A percentile compares a stretch with the other conserved stretches of the same genome.
These are phyloP conservation scores for Bibio marci DNA, from an alignment of 2,888 invertebrate species.

Conservation along the genomic window DNA sequence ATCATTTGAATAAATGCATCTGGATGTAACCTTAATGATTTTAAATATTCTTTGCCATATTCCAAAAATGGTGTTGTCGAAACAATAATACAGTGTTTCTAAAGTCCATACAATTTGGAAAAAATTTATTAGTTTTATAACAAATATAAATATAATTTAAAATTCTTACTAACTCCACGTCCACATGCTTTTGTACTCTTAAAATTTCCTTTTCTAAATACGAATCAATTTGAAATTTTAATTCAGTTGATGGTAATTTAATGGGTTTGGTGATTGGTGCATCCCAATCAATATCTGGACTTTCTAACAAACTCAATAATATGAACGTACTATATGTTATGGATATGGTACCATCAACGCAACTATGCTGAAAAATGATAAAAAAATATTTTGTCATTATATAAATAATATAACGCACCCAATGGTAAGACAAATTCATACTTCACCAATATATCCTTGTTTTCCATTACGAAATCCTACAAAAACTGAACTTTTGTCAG, in stretches of 20 bases:
- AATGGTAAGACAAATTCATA: constrained; percentile 17
- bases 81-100: constrained; percentile 24
- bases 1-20: constrained; percentile 42
- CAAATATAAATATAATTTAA: no score
- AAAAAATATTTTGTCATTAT: no score
- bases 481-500: constrained; percentile 35
- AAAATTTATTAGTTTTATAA: no score
- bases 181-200: constrained; percentile 17
- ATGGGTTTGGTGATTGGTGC: not conserved
- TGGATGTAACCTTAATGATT: constrained; percentile 35
- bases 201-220: constrained; percentile 26
- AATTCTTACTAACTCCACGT: not conserved
- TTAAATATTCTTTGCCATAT: constrained; percentile 36
- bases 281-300: constrained; percentile 24
- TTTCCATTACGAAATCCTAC: constrained; percentile 34
- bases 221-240: constrained; percentile 32
- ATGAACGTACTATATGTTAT: constrained; percentile 23
- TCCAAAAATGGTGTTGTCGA: constrained; percentile 25
- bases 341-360: constrained; percentile 28
- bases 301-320: constrained; percentile 22
- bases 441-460: constrained; percentile 34
- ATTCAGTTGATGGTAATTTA: constrained; percentile 22
- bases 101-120: no score
- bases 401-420: no score
- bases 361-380: constrained; percentile 19